Percentiles rank a stretch among this genome's conserved stretches.
These are phyloP conservation scores for Dipodomys ordii DNA, from an alignment of 2,113 vertebrate species.

Conservation along the genomic window DNA sequence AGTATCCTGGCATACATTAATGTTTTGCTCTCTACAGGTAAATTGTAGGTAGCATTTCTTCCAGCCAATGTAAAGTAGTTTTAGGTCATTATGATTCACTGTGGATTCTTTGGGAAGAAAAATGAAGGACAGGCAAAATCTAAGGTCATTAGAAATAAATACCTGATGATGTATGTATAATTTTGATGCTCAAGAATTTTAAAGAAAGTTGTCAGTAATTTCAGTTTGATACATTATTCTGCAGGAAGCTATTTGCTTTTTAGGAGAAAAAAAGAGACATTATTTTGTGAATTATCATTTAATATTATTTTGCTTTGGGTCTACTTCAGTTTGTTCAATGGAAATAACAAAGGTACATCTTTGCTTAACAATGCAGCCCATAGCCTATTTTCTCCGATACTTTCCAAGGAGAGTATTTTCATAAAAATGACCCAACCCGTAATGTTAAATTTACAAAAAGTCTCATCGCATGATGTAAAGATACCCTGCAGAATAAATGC, in stretches of 20 bases:
- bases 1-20: constrained; percentile 12
- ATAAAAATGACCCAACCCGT: neutral
- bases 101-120: constrained; percentile 48
- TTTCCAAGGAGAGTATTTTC: constrained; percentile 47
- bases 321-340: constrained; percentile 31
- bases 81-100: constrained; percentile 60
- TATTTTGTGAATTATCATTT: constrained; percentile 51
- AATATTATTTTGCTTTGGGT: constrained; percentile 53
- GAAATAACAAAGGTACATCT: neutral
- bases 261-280: neutral
- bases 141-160: constrained; percentile 52
- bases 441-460: constrained; percentile 43
- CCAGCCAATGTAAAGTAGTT: constrained; percentile 33
- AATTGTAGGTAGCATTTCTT: constrained; percentile 58
- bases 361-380: neutral
- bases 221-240: constrained; percentile 47
- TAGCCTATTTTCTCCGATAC: constrained; percentile 41
- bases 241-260: constrained; percentile 20
- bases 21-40: constrained; percentile 46
- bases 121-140: constrained; percentile 54
- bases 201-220: constrained; percentile 60
- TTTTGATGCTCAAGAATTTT: constrained; percentile 23
- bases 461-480: neutral
- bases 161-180: constrained; percentile 41
- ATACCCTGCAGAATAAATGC: constrained; percentile 53